These are phyloP conservation scores for Sebastes goodei DNA, from an alignment of 2,797 vertebrate species.

Conservation along the genomic window DNA sequence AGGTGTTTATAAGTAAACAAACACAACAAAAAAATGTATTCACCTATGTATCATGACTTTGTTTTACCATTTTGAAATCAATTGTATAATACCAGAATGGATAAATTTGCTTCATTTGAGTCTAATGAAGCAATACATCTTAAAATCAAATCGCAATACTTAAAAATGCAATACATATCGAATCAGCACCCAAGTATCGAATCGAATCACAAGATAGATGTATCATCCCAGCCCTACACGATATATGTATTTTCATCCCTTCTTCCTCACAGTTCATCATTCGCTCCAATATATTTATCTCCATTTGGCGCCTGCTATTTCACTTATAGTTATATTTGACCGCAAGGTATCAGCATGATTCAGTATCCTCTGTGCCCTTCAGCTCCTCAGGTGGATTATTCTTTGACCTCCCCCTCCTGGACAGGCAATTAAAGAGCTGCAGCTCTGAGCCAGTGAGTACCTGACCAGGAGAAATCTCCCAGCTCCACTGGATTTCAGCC, in stretches of 20 bases:
- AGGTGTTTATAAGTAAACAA: background rate
- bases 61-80: no score
- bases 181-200: no score
- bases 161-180: no score
- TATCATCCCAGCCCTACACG: no score
- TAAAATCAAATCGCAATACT: no score
- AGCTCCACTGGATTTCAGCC: conserved; percentile 34
- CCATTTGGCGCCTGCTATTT: background rate
- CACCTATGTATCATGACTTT: no score
- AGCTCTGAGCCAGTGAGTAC: conserved; percentile 26
- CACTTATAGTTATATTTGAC: background rate
- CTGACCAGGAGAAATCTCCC: conserved; percentile 32
- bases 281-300: background rate
- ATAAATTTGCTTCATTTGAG: no score
- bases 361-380: background rate
- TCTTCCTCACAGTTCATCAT: background rate
- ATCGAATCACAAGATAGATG: no score
- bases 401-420: background rate
- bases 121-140: no score
- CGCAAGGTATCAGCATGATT: background rate
- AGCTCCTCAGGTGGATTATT: conserved; percentile 42
- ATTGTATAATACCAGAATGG: no score
- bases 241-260: background rate
- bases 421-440: conserved; percentile 40
- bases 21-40: background rate